A percentile compares a stretch with the other conserved stretches of the same genome.
Evolutionary conservation across 2,797 vertebrate genomes (phyloP).

Genomic region (Alfaro cultratus): DNA sequence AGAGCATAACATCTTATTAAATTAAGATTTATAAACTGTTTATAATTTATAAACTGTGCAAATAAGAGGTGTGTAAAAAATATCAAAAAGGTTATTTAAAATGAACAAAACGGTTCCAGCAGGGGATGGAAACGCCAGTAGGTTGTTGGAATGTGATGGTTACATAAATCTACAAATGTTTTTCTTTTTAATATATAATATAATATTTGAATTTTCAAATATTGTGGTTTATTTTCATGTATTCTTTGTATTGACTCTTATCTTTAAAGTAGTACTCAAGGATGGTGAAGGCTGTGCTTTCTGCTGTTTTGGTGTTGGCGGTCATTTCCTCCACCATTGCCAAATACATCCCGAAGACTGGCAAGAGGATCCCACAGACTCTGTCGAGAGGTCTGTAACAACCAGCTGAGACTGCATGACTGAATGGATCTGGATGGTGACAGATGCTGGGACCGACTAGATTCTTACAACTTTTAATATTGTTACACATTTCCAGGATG

Average conservation of each 20-base stretch:
- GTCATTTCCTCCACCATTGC: conserved; percentile 77
- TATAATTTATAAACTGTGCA: no score
- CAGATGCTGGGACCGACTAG: background rate
- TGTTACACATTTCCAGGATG: conserved; percentile 83
- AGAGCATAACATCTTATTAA: no score
- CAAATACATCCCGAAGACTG: conserved; percentile 80
- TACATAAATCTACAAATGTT: no score
- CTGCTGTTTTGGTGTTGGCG: conserved; percentile 81
- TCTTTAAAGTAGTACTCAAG: conserved; percentile 32
- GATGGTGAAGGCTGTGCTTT: conserved; percentile 85
- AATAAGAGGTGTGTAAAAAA: no score
- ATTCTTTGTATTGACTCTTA: background rate
- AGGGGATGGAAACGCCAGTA: no score
- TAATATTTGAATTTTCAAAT: no score
- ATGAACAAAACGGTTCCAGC: no score
- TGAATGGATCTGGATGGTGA: background rate
- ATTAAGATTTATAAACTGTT: no score
- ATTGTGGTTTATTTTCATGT: background rate
- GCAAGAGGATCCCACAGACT: conserved; percentile 87
- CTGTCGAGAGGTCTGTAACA: conserved; percentile 89
- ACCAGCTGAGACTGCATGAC: background rate
- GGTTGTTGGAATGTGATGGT: no score
- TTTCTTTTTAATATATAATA: background rate
- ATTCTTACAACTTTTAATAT: background rate
- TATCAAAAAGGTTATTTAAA: no score